A percentile compares a stretch with the other conserved stretches of the same genome.
These are phyloP conservation scores for Sceliomorpha sp. DNA, from an alignment of 2,888 invertebrate species.

Conservation along the genomic window DNA sequence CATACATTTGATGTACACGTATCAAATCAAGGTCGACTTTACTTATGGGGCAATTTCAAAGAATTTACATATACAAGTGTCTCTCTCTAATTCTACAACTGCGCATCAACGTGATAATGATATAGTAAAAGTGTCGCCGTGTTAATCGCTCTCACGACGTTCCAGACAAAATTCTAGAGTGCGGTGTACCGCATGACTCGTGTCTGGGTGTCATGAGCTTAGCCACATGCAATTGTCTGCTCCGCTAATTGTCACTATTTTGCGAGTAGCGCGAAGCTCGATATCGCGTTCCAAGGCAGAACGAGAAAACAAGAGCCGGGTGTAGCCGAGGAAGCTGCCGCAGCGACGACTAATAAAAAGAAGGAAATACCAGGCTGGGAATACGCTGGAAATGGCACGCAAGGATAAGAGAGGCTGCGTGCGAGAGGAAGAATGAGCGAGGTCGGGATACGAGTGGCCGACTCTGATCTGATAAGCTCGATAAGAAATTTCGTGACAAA, in stretches of 20 bases:
- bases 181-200: slow-evolving; percentile 7
- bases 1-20: too few species aligned
- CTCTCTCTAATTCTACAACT: slow-evolving; percentile 12
- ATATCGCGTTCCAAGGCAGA: slow-evolving; percentile 4
- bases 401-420: slow-evolving; percentile 8
- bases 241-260: slow-evolving; percentile 14
- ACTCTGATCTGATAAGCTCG: slow-evolving; percentile 31
- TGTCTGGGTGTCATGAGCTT: background rate
- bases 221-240: slow-evolving; percentile 11
- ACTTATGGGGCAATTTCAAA: slow-evolving; percentile 18
- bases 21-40: slow-evolving; percentile 30
- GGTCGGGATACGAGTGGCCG: background rate
- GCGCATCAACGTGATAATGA: slow-evolving; percentile 21
- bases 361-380: background rate
- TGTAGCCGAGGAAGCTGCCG: too few species aligned
- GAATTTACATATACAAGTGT: slow-evolving; percentile 29
- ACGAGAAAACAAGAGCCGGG: slow-evolving; percentile 2
- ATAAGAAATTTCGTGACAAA: slow-evolving; percentile 67
- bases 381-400: slow-evolving; percentile 1
- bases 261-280: background rate
- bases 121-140: slow-evolving; percentile 31
- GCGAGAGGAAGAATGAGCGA: slow-evolving; percentile 3
- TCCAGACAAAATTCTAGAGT: slow-evolving; percentile 11
- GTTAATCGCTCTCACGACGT: slow-evolving; percentile 28
- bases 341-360: background rate